Evolutionary conservation across 2,888 invertebrate species (phyloP), one percentile per base, ranked within the genome.

Genomic region (Dusona sp.): DNA sequence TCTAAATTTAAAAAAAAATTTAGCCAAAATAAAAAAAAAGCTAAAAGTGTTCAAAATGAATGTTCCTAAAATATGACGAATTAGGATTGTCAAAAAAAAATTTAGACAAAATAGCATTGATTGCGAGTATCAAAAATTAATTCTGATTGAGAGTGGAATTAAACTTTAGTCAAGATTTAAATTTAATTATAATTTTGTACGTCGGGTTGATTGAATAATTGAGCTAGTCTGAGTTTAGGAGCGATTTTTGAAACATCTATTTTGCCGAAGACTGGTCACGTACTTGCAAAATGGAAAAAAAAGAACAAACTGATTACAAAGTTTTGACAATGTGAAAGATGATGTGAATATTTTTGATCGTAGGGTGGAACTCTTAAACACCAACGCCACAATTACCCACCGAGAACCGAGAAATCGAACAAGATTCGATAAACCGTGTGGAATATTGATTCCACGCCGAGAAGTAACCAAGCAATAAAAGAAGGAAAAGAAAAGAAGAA

Each of bases 281-380:
- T 9, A 42, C 2, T 42, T 42, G 1, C 11, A 42, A 45, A 45
- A 16, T 45, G 3, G 16, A 0, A 45, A 68, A 70, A 45, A 70
- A 45, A 7, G 29, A 3, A n/a, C n/a, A n/a, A n/a, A n/a, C n/a
- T n/a, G n/a, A 9, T 16, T 25, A 29, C 13, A 29, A 64, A 16
- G 16, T 45, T 45, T 4, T 9, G 9, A 38, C 38, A 38, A 38
- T 38, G 8, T 38, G 38, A n/a, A 64, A 33, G 33, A 19, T 64
- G 64, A 78, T 51, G 38, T 78, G 84, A 9, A 57, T 19, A 57
- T 19, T 57, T 13, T 82, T 78, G 67, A 29, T 82, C 75, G 19
- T 36, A 87, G 88, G 88, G 86, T 86, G 87, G 85, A 90, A 83
- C 82, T 87, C 83, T 86, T 85, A 77, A 88, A 88, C 88, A 75